Conservation (phyloP, 2,113 vertebrate species). For the Circaetus cinerascens region DNA sequence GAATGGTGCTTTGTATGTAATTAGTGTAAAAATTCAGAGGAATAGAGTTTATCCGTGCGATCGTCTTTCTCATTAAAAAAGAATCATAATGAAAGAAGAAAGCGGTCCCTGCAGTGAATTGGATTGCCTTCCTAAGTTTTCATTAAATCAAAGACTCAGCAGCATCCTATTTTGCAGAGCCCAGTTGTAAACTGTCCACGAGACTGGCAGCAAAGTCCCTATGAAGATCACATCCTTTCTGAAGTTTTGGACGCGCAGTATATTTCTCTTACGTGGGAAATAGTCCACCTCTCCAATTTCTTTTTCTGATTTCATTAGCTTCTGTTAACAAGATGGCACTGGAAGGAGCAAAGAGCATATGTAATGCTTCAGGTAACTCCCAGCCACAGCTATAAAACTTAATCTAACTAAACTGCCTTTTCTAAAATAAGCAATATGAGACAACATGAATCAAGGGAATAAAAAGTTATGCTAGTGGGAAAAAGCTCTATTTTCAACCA, state of each 20-base stretch:
- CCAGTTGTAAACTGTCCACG: slow-evolving; percentile 9
- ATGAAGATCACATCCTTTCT: not conserved
- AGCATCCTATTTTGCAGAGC: slow-evolving; percentile 35
- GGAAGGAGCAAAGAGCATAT: not conserved
- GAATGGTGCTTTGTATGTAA: slow-evolving; percentile 74
- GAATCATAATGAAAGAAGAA: slow-evolving; percentile 71
- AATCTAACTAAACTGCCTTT: not conserved
- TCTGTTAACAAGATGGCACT: not conserved
- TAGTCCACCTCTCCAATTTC: not conserved
- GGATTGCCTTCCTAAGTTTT: slow-evolving; percentile 68
- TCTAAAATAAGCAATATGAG: not conserved
- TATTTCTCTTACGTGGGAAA: not conserved
- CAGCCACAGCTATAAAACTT: not conserved
- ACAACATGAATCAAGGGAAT: not conserved
- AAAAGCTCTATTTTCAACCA: not conserved
- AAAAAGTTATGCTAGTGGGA: not conserved
- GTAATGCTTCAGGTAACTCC: not conserved
- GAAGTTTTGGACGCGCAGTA: not conserved
- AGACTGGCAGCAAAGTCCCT: not conserved
- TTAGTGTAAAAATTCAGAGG: slow-evolving; percentile 74
- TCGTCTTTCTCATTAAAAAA: slow-evolving; percentile 74
- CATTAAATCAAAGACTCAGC: slow-evolving; percentile 66
- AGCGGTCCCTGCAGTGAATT: slow-evolving; percentile 63
- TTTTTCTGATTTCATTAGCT: not conserved
- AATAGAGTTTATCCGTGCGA: slow-evolving; percentile 71